Base-by-base conservation (phyloP, 2,888 invertebrate species). In the Vesta saturnalis region DNA sequence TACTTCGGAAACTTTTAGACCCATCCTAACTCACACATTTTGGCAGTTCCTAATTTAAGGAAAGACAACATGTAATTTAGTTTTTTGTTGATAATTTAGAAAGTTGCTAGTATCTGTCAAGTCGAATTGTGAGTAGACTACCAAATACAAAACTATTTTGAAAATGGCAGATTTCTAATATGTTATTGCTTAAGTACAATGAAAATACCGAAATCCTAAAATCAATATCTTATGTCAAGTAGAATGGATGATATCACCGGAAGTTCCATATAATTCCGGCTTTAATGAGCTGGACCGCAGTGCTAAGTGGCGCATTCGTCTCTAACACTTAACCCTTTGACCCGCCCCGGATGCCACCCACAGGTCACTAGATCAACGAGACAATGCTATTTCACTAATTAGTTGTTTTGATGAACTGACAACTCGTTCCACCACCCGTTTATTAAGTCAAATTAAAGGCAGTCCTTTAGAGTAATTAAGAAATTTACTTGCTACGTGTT, bases 301-400 rank as follows among this genome's bases (percentile, higher is more conserved):
- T 60, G 64, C 66, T 59, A 69, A 69, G 66, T 69, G 66, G 66
- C 65, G 60, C 59, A 66, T 64, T 67, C 70, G 64, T 70, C 67
- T 67, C 39, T 64, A 67, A 61, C 55, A 67, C 64, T 67, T 70
- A 67, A 70, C 70, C 70, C 66, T 67, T 64, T 65, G 63, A 64
- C 57, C 58, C 67, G 70, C 64, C 67, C 67, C 70, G 70, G 67
- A 67, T 67, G 67, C 67, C 70, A 64, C 70, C 70, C 70, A 70
- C 70, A 64, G 70, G 70, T 70, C 70, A 67, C 67, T 70, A 64
- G 70, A 70, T 70, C 70, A 70, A 70, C 70, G 58, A 70, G 70
- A 70, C 67, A 68, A 60, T 64, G 60, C 54, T 64, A 59, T 68
- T 49, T 30, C 43, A 39, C 62, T 70, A 70, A 70, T 67, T 70